A percentile compares a stretch with the other conserved stretches of the same genome.
Evolutionary conservation across 2,797 vertebrate genomes (phyloP).

Genomic region (Anguilla megastoma): DNA sequence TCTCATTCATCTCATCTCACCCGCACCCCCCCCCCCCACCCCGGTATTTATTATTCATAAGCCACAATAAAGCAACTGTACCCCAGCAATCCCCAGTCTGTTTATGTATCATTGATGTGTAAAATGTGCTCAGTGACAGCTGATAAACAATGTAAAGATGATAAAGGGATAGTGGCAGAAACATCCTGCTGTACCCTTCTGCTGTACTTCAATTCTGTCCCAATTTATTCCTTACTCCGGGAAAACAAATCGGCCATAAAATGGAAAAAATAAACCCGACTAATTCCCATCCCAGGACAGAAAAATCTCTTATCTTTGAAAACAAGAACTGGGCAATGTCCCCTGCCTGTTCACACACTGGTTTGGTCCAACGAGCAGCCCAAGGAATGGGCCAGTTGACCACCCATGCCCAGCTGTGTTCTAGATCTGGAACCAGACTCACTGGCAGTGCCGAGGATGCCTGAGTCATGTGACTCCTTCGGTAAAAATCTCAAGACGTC

Average conservation of each 20-base stretch:
- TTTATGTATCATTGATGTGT: conserved; percentile 28
- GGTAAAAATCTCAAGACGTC: neutral
- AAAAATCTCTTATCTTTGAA: neutral
- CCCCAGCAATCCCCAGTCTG: conserved; percentile 22
- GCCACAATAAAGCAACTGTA: conserved; percentile 23
- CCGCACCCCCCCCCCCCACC: neutral
- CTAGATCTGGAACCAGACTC: neutral
- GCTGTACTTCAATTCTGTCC: neutral
- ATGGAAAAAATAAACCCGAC: neutral
- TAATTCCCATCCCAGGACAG: neutral
- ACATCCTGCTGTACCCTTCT: neutral
- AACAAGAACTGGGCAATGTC: neutral
- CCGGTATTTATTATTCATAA: conserved; percentile 29
- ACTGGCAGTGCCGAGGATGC: neutral
- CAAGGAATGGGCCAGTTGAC: neutral
- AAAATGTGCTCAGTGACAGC: conserved; percentile 26
- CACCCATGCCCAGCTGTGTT: neutral
- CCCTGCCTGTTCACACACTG: neutral
- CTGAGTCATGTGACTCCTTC: neutral
- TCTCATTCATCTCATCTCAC: neutral
- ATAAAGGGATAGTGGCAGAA: neutral
- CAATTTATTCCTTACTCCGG: neutral
- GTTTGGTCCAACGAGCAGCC: neutral
- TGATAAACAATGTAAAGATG: conserved; percentile 26
- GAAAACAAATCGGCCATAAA: neutral